Evolutionary conservation across 2,888 invertebrate genomes (phyloP).

Genomic region (Hypolimnas misippus): DNA sequence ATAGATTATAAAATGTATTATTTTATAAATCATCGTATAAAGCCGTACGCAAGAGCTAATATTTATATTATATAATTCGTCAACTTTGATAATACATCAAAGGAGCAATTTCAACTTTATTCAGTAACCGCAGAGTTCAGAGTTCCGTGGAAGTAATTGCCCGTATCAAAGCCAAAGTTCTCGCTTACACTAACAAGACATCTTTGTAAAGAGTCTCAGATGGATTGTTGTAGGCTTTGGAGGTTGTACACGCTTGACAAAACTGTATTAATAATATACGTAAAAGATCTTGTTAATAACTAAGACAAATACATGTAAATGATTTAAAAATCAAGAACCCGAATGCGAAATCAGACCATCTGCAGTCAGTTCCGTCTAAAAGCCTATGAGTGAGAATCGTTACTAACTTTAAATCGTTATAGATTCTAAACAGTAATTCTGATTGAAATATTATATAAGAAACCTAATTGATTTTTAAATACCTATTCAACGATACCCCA

Average conservation of each 20-base stretch:
- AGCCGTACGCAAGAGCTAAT: not conserved
- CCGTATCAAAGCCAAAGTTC: slow-evolving; percentile 64
- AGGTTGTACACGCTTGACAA: not conserved
- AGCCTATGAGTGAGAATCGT: too few species aligned
- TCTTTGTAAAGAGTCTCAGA: slow-evolving; percentile 1
- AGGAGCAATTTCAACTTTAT: slow-evolving; percentile 32
- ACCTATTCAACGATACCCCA: too few species aligned
- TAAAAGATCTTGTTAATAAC: not conserved
- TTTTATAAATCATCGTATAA: not conserved
- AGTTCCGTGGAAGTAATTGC: slow-evolving; percentile 31
- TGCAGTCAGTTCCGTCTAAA: too few species aligned
- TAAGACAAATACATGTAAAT: too few species aligned
- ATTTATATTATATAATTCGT: slow-evolving; percentile 9
- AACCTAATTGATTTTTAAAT: too few species aligned
- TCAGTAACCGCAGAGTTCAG: slow-evolving; percentile 25
- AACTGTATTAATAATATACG: not conserved
- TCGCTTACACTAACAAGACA: slow-evolving; percentile 45
- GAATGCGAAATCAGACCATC: too few species aligned
- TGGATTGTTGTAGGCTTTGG: not conserved
- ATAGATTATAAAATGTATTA: too few species aligned
- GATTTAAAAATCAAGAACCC: too few species aligned
- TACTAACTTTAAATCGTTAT: too few species aligned
- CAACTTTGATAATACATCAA: slow-evolving; percentile 14
- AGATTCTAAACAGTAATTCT: too few species aligned
- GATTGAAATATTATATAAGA: too few species aligned